Conservation (phyloP, 2,113 vertebrate genomes). For the Pionites leucogaster region DNA sequence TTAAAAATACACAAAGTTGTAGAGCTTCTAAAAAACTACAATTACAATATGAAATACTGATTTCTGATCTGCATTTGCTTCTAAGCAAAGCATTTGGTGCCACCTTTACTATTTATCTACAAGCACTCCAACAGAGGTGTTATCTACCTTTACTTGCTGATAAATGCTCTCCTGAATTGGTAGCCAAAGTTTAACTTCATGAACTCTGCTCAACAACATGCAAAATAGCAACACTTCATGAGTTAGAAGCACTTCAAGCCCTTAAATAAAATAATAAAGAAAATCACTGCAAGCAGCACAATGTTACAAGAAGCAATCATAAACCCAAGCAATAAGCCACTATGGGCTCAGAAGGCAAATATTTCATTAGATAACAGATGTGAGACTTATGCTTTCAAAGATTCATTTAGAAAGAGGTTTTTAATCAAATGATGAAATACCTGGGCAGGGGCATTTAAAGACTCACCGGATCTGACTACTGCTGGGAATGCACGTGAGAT, state of each 20-base stretch:
- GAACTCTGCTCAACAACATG: constrained; percentile 24
- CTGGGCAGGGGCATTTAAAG: not conserved
- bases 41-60: not conserved
- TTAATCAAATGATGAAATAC: not conserved
- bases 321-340: not conserved
- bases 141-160: constrained; percentile 11
- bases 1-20: not conserved
- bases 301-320: not conserved
- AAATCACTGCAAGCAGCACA: not conserved
- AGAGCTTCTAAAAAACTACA: not conserved
- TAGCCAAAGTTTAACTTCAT: constrained; percentile 5
- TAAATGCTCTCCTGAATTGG: not conserved
- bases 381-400: not conserved
- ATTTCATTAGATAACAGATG: not conserved
- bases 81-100: not conserved
- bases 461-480: not conserved
- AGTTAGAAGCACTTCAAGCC: not conserved
- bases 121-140: not conserved
- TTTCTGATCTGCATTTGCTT: not conserved
- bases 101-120: not conserved
- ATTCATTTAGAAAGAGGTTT: not conserved
- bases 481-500: not conserved
- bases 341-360: not conserved
- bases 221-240: not conserved
- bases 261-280: not conserved